These are phyloP conservation scores for Sphecodes monilicornis DNA, from an alignment of 2,888 invertebrate genomes.

Conservation along the genomic window DNA sequence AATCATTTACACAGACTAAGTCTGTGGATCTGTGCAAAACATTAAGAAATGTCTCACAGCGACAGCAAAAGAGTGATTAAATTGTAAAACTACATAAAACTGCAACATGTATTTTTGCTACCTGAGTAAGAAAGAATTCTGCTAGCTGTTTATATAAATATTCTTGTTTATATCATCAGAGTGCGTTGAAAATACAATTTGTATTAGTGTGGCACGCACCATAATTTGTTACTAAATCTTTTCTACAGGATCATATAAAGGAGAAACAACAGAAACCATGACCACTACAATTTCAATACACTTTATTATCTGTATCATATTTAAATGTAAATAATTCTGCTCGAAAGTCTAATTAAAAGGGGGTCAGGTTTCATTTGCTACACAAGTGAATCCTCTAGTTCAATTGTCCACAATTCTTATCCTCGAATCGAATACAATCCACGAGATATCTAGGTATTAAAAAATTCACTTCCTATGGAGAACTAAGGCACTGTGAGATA, in stretches of 20 bases:
- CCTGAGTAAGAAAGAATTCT: neutral
- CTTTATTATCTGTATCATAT: conserved; percentile 7
- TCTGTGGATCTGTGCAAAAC: too few relatives aligned
- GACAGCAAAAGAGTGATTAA: neutral
- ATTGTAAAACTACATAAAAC: neutral
- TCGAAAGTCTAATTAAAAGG: neutral
- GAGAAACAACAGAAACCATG: neutral
- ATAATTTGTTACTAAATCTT: neutral
- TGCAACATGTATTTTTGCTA: neutral
- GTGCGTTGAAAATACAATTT: neutral
- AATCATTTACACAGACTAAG: too few relatives aligned
- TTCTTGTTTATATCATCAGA: too few relatives aligned
- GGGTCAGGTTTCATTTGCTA: conserved; percentile 6
- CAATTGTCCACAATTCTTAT: neutral
- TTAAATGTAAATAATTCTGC: conserved; percentile 4
- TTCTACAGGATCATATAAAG: neutral
- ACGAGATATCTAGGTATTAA: neutral
- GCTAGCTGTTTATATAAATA: neutral
- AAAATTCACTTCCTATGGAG: conserved; percentile 11
- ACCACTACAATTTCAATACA: neutral
- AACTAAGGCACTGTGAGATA: conserved; percentile 17
- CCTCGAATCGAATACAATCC: neutral
- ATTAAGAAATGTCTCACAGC: neutral
- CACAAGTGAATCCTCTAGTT: conserved; percentile 1
- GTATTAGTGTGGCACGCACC: neutral